Conservation (phyloP, 1,140 invertebrate genomes). For the Heliconius hermathena region DNA sequence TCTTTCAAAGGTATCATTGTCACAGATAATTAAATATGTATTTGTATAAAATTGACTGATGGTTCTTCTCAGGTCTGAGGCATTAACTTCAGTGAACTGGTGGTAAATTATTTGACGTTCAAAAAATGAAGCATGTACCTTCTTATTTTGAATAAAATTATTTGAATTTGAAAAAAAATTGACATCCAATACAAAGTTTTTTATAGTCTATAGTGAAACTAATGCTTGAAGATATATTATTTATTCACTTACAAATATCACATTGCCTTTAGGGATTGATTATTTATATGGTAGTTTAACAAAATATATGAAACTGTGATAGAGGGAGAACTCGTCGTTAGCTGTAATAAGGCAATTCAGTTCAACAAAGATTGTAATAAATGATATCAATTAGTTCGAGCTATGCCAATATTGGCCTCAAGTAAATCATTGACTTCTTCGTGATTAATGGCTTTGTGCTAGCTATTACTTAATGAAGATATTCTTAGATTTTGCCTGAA, state of each 20-base stretch:
- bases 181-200: background rate
- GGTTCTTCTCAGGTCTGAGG: no score
- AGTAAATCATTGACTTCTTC: slow-evolving; percentile 20
- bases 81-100: no score
- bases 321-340: slow-evolving; percentile 5
- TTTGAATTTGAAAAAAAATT: no score
- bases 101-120: no score
- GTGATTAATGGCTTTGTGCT: slow-evolving; percentile 18
- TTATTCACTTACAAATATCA: background rate
- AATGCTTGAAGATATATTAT: background rate
- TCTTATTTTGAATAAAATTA: no score
- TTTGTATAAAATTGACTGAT: no score
- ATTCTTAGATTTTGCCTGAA: background rate
- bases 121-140: no score
- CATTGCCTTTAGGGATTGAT: background rate
- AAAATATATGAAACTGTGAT: slow-evolving; percentile 2
- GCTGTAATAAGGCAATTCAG: slow-evolving; percentile 10
- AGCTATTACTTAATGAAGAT: slow-evolving; percentile 3
- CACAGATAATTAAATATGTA: no score
- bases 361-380: slow-evolving; percentile 24
- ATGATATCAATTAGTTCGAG: slow-evolving; percentile 20
- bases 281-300: background rate
- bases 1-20: no score
- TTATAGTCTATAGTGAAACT: background rate
- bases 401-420: slow-evolving; percentile 5